A percentile compares a stretch with the other conserved stretches of the same genome.
Evolutionary conservation across 2,113 vertebrate genomes (phyloP).

Genomic region (Sciurus niger): DNA sequence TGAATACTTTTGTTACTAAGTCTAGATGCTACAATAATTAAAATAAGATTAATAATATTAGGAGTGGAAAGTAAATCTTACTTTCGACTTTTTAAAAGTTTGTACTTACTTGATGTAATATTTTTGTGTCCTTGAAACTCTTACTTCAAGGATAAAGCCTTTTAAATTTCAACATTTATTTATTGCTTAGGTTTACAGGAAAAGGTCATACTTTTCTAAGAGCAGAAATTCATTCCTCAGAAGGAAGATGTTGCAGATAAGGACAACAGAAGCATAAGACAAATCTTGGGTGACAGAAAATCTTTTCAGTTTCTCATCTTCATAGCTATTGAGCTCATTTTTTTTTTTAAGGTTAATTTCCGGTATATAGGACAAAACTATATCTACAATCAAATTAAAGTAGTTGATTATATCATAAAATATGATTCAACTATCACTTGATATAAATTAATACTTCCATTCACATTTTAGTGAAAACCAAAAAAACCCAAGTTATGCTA

Average conservation of each 20-base stretch:
- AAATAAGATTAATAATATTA: slow-evolving; percentile 68
- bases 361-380: neutral
- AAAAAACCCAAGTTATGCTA: slow-evolving; percentile 15
- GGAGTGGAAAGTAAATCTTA: slow-evolving; percentile 72
- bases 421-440: slow-evolving; percentile 12
- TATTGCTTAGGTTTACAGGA: slow-evolving; percentile 43
- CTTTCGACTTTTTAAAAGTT: slow-evolving; percentile 55
- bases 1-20: slow-evolving; percentile 62
- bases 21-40: slow-evolving; percentile 52
- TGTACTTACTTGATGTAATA: slow-evolving; percentile 71
- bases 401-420: slow-evolving; percentile 39
- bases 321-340: neutral
- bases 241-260: neutral
- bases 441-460: slow-evolving; percentile 54
- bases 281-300: neutral
- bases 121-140: slow-evolving; percentile 63
- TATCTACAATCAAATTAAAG: slow-evolving; percentile 12
- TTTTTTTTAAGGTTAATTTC: slow-evolving; percentile 2
- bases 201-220: slow-evolving; percentile 56
- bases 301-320: slow-evolving; percentile 25
- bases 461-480: slow-evolving; percentile 39
- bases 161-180: slow-evolving; percentile 51
- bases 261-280: neutral
- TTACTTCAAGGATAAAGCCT: slow-evolving; percentile 63
- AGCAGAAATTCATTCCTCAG: slow-evolving; percentile 48